Conservation (phyloP, 2,888 invertebrate genomes). For the Tetanocera ferruginea region DNA sequence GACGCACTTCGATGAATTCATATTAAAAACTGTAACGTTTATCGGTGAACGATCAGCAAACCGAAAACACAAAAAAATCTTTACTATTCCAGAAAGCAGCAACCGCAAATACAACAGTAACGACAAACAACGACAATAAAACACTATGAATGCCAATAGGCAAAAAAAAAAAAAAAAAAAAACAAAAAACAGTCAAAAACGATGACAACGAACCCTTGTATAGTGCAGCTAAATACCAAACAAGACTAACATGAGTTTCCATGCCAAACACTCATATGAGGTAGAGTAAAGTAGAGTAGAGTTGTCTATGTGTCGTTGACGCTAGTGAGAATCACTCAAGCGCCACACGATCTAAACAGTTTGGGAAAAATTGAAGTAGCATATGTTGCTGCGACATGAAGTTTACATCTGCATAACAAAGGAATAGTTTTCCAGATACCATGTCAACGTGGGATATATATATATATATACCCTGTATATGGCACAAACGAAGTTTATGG, state of each 20-base stretch:
- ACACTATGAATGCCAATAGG: slow-evolving; percentile 1
- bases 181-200: slow-evolving; percentile 25
- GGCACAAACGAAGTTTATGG: no score
- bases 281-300: neutral
- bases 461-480: no score
- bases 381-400: slow-evolving; percentile 31
- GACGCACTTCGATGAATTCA: slow-evolving; percentile 31
- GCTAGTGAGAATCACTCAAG: slow-evolving; percentile 43
- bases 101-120: slow-evolving; percentile 34
- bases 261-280: neutral
- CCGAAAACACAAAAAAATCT: slow-evolving; percentile 21
- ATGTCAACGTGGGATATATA: slow-evolving; percentile 17
- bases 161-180: slow-evolving; percentile 9
- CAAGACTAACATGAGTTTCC: slow-evolving; percentile 10
- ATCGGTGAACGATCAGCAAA: slow-evolving; percentile 39
- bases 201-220: slow-evolving; percentile 42
- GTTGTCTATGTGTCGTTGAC: neutral
- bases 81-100: slow-evolving; percentile 31
- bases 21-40: slow-evolving; percentile 38
- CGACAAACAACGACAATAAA: neutral
- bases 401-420: slow-evolving; percentile 46
- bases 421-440: slow-evolving; percentile 25
- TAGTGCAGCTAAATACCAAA: slow-evolving; percentile 36
- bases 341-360: slow-evolving; percentile 29
- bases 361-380: slow-evolving; percentile 15